Evolutionary conservation across 2,113 vertebrate genomes (phyloP), one percentile per base, ranked within the genome.

Genomic region (Polypterus bichir): DNA sequence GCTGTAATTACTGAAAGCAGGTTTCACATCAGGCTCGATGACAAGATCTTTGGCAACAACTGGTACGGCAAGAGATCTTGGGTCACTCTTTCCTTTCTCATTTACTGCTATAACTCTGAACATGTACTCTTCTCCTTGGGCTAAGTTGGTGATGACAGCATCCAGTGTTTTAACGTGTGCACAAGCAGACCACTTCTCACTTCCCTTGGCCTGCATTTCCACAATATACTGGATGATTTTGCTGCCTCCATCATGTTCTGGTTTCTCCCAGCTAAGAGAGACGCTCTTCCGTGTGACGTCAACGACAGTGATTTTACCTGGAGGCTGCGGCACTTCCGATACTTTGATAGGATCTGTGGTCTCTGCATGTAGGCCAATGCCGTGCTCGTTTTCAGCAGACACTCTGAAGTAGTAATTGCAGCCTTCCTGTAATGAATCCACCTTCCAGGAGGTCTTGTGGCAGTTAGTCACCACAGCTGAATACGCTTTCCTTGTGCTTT

Each of bases 61-160:
- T 74, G 92, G 91, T 71, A 94, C 89, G 47, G 93, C 86, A 70
- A 99, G 92, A 5, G 88, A 85, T 75, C 87, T 89, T 63, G 96
- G 94, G 65, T 99, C 94, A 76, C 96, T 98, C 74, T 89, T 94
- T 45, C 96, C 96, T 69, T 97, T 99, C 73, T 99, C 96, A 74
- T 99, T 99, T 58, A 96, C 79, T 72, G 94, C 94, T 77, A 89
- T 83, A 60, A 99, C 86, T 86, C 92, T 90, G 61, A 99, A 99
- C 57, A 92, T 72, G 72, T 99, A 99, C 67, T 99, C 94, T 69
- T 91, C 88, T 67, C 96, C 94, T 71, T 92, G 86, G 65, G 90
- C 89, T 66, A 99, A 72, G 73, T 93, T 99, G 62, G 76, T 82
- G 68, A 98, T 83, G 49, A 86, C 81, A 3, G 94, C 82, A 65